These are phyloP conservation scores for Cinclus mexicanus DNA, from an alignment of 2,113 vertebrate species.

Conservation along the genomic window DNA sequence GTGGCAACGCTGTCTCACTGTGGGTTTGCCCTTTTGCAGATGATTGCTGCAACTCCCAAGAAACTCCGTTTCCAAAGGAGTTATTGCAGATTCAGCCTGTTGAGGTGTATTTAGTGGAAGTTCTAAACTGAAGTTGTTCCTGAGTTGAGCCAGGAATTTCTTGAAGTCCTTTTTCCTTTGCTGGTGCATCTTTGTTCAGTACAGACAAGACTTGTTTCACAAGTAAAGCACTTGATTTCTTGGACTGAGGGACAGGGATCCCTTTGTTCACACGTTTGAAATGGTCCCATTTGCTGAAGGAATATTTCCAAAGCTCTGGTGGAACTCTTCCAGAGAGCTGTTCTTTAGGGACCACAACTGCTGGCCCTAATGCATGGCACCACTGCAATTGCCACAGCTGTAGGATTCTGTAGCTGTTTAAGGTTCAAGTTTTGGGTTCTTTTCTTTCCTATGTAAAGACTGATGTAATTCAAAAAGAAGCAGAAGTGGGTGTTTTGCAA, in stretches of 20 bases:
- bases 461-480: neutral
- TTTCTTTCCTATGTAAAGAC: neutral
- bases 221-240: neutral
- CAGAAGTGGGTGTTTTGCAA: neutral
- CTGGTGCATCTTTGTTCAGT: neutral
- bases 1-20: neutral
- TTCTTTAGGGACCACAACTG: neutral
- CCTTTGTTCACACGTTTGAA: neutral
- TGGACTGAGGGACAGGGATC: neutral
- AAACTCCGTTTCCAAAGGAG: neutral
- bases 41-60: neutral
- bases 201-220: neutral
- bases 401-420: neutral
- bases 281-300: neutral
- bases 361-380: neutral
- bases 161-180: neutral
- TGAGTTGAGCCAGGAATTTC: neutral
- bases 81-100: neutral
- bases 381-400: rapidly evolving
- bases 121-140: neutral
- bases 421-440: neutral
- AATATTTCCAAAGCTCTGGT: neutral
- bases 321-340: neutral
- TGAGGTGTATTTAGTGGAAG: neutral
- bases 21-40: neutral